Evolutionary conservation across 2,888 invertebrate species (phyloP), one percentile per base, ranked within the genome.

Genomic region (Pristionchus arcanus): DNA sequence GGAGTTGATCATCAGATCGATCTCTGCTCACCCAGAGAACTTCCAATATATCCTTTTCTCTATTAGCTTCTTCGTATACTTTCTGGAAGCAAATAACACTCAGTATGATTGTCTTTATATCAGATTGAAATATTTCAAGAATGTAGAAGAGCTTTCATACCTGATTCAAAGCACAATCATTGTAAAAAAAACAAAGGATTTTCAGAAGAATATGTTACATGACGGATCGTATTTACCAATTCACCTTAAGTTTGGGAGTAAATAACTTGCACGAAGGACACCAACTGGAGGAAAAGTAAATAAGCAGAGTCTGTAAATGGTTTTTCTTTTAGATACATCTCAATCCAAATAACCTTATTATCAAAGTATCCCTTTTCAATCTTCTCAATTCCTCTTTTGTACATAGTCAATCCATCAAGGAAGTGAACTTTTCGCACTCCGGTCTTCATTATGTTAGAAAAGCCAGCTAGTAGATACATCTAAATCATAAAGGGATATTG

Each of bases 231-330:
- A 59, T 25, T 71, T n/a, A n/a, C n/a, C n/a, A n/a, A n/a, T n/a
- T n/a, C n/a, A 92, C 93, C 91, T 90, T 92, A 71, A 94, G 89
- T 87, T 94, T 93, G 49, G 94, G 94, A 15, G 94, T 94, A 86
- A 94, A 90, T 34, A 92, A 90, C 74, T 93, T 92, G 91, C 94
- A 94, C 7, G 92, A 91, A 11, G 92, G 91, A 90, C 94, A 94
- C 94, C 94, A 94, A 19, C 93, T 93, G 74, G 94, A 93, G 0
- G 94, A 94, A 89, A 94, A 94, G 88, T 94, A 94, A 31, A 94
- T 84, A 11, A 94, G 91, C 25, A 94, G 90, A 9, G 91, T 90
- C 94, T 94, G 90, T 71, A 92, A 49, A 89, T 49, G 19, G 28
- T n/a, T 42, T 11, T 7, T 49, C 7, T 83, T n/a, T 49, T 28